Evolutionary conservation across 2,797 vertebrate genomes (phyloP).

Genomic region (Pipistrellus kuhlii): DNA sequence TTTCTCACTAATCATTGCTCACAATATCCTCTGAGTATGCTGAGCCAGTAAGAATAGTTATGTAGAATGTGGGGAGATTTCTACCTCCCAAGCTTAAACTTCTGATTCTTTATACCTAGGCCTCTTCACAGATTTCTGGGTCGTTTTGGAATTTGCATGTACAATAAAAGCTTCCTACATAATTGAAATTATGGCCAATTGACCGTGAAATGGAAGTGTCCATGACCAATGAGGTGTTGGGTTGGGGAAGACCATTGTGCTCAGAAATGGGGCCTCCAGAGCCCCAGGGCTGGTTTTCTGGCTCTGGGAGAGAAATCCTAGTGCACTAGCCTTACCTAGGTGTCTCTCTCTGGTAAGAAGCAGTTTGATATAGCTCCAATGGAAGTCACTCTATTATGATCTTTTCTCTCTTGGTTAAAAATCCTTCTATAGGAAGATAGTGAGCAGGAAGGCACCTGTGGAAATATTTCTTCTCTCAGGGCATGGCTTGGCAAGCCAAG

Average conservation of each 20-base stretch:
- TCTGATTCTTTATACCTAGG: constrained; percentile 57
- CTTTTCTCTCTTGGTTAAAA: constrained; percentile 62
- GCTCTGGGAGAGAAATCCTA: constrained; percentile 53
- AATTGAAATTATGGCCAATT: constrained; percentile 84
- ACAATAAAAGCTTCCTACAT: constrained; percentile 70
- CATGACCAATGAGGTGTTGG: constrained; percentile 77
- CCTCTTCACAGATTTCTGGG: constrained; percentile 72
- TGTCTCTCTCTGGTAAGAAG: neutral
- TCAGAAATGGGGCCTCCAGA: constrained; percentile 68
- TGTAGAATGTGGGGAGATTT: neutral
- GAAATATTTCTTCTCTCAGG: constrained; percentile 38
- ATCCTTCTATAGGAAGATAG: neutral
- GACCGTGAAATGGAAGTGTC: constrained; percentile 81
- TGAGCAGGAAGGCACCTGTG: neutral
- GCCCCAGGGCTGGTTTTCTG: constrained; percentile 67
- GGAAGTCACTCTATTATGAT: neutral
- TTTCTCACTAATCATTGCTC: neutral
- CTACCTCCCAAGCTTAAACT: constrained; percentile 46
- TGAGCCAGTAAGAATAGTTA: neutral
- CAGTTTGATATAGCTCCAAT: neutral
- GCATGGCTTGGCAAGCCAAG: neutral
- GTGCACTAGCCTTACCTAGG: neutral
- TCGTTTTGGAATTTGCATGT: constrained; percentile 78
- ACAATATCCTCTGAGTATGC: neutral
- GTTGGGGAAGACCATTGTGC: constrained; percentile 30